Percentiles rank a stretch among this genome's conserved stretches.
Conservation (phyloP, 2,113 vertebrate species). For the Sylvietta virens region DNA sequence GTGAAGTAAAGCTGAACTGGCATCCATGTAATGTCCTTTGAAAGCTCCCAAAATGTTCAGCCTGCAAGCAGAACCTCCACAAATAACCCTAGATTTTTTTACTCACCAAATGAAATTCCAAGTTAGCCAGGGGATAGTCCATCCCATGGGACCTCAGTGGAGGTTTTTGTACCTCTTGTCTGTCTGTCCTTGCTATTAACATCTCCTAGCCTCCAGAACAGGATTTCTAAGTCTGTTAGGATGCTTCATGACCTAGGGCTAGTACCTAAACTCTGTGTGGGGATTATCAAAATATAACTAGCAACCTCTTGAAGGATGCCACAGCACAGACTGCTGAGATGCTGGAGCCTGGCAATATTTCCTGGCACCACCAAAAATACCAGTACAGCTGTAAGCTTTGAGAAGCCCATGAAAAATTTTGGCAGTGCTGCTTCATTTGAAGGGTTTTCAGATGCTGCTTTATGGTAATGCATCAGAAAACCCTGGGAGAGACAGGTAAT, state of each 20-base stretch:
- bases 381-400: not conserved
- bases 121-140: not conserved
- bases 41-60: not conserved
- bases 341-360: not conserved
- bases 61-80: not conserved
- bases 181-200: not conserved
- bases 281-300: not conserved
- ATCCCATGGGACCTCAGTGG: not conserved
- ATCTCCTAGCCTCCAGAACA: not conserved
- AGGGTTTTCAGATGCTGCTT: not conserved
- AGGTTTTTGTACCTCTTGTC: not conserved
- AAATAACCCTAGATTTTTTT: not conserved
- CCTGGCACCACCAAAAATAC: not conserved
- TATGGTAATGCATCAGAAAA: not conserved
- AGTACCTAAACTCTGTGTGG: not conserved
- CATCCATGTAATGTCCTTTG: not conserved
- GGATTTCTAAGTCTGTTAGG: not conserved
- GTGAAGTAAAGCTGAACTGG: not conserved
- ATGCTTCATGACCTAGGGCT: not conserved
- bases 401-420: not conserved
- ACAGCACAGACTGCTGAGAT: not conserved
- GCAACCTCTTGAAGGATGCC: not conserved
- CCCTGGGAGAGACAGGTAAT: not conserved
- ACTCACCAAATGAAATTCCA: not conserved
- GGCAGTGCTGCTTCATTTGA: not conserved